These are phyloP conservation scores for Pampusana beccarii DNA, from an alignment of 2,113 vertebrate species.

Conservation along the genomic window DNA sequence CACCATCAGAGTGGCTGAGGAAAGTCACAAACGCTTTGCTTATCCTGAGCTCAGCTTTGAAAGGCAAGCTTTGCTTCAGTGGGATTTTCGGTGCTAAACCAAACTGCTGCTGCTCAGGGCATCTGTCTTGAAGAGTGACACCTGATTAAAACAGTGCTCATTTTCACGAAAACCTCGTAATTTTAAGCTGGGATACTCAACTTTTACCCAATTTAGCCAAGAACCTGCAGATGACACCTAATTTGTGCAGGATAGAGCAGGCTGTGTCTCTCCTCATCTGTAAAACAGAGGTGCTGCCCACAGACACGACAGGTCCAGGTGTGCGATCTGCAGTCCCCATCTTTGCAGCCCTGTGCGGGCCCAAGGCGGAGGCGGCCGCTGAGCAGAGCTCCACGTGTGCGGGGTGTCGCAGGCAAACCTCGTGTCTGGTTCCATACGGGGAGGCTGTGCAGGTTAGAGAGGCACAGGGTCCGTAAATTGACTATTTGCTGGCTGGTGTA, in stretches of 20 bases:
- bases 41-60: background rate
- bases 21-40: background rate
- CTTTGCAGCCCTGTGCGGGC: accelerated
- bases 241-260: background rate
- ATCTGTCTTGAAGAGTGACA: background rate
- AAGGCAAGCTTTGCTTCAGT: background rate
- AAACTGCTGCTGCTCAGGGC: background rate
- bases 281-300: background rate
- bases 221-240: background rate
- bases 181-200: background rate
- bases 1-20: background rate
- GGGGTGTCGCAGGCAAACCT: background rate
- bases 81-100: background rate
- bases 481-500: background rate
- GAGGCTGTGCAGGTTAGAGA: background rate
- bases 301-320: background rate
- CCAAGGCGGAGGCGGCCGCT: background rate
- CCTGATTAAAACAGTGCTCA: background rate
- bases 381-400: accelerated
- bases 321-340: background rate
- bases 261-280: background rate
- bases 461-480: background rate
- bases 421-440: accelerated
- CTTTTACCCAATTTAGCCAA: background rate
- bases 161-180: background rate